Conservation (phyloP, 2,797 vertebrate species). For the Darevskia nairensis region DNA sequence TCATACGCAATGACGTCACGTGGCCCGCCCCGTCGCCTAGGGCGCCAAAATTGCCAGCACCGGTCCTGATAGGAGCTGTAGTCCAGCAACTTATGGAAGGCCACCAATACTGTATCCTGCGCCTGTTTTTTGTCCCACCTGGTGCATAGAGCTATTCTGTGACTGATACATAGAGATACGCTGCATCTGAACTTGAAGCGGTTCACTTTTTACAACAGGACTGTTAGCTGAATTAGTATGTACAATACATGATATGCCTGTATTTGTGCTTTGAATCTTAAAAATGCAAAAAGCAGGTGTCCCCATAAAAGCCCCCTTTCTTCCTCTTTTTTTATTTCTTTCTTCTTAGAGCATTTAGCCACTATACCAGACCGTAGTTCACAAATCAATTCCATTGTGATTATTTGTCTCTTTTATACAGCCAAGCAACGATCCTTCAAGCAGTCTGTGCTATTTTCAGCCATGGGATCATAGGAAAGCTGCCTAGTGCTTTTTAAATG, state of each 20-base stretch:
- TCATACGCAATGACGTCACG: too few relatives aligned
- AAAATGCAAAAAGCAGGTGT: slow-evolving; percentile 28
- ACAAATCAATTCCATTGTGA: slow-evolving; percentile 39
- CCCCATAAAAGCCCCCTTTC: background rate
- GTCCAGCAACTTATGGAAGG: too few relatives aligned
- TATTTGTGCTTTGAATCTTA: background rate
- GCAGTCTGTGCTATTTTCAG: background rate
- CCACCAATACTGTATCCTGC: too few relatives aligned
- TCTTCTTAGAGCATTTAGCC: slow-evolving; percentile 44
- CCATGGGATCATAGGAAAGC: background rate
- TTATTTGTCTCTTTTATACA: slow-evolving; percentile 48
- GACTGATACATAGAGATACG: background rate
- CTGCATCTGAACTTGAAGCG: background rate
- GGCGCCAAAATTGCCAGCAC: too few relatives aligned
- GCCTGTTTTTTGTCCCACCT: background rate
- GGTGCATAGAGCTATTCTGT: too few relatives aligned
- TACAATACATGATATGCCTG: background rate
- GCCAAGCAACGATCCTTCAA: slow-evolving; percentile 17
- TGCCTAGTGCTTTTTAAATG: slow-evolving; percentile 2
- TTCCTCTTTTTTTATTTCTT: background rate
- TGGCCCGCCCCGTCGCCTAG: too few relatives aligned
- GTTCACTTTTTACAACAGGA: background rate
- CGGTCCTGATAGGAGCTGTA: too few relatives aligned
- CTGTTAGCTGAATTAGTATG: background rate
- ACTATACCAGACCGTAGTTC: slow-evolving; percentile 13